Evolutionary conservation across 2,797 vertebrate genomes (phyloP), one percentile per base, ranked within the genome.

Genomic region (Loris lydekkerianus): DNA sequence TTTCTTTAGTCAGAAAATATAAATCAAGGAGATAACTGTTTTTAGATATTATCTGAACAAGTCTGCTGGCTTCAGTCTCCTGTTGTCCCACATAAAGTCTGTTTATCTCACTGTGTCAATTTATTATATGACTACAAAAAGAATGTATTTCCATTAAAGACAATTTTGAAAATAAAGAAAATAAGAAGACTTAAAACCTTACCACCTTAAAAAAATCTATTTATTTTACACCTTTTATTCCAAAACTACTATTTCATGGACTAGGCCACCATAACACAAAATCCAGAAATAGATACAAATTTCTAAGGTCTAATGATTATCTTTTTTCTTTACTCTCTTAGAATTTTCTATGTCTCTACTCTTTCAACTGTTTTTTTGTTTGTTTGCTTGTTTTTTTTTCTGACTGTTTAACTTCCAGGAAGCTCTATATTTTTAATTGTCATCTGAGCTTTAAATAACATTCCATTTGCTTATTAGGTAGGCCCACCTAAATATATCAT

Each of bases 31-130:
- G 49, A 18, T 37, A 87, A 86, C 15, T 76, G 7, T 43, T 90
- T 84, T 83, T 21, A 95, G 49, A 67, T 90, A 85, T 60, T 80
- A 85, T 67, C 23, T 65, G 43, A 88, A 73, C 31, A 77, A 70
- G 65, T 86, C 14, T 89, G 46, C 93, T 87, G 75, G 31, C 27
- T 90, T 96, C 14, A 78, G 29, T 43, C 72, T 93, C 86, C 31
- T 49, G 10, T 78, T 58, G 91, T 49, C 73, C 63, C 25, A 84
- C 17, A 37, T 53, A 72, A 87, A 94, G 81, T 81, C 27, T 34
- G n/a, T 90, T 82, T 67, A 53, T 77, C 75, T 97, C 43, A 67
- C 17, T 76, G 14, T 82, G 31, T 83, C 75, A 56, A 18, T 87
- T 90, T 95, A 58, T 70, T 46, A 53, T 7, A 60, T 31, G 92